phyloP scores from a whole-genome alignment of 1,140 invertebrate species.

The Cotesia glomerata region DNA sequence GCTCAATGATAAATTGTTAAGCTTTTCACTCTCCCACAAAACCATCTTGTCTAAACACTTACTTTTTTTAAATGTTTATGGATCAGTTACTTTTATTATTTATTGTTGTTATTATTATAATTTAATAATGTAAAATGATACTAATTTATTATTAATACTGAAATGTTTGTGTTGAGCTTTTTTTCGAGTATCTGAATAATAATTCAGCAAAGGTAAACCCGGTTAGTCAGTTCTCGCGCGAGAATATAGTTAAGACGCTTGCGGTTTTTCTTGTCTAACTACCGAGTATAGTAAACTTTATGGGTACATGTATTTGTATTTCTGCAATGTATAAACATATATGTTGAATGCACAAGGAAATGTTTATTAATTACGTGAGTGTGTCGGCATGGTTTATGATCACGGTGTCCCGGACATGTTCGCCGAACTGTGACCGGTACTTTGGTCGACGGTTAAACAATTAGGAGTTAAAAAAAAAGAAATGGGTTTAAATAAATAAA shows the following conservation, averaged over 20 bases:
- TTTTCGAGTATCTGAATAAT: not conserved
- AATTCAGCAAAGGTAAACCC: not conserved
- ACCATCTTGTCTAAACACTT: no score
- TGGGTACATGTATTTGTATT: no score
- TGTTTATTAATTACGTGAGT: slow-evolving; percentile 28
- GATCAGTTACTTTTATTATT: not conserved
- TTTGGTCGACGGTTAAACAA: not conserved
- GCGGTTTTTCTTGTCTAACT: slow-evolving; percentile 14
- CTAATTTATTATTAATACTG: not conserved
- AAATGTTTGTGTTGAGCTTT: not conserved
- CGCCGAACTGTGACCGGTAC: slow-evolving; percentile 17
- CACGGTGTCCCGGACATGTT: slow-evolving; percentile 17
- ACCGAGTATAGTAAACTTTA: not conserved
- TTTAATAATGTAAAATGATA: not conserved
- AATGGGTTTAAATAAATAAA: no score
- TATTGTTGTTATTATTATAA: not conserved
- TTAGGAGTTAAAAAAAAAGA: no score
- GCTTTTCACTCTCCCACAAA: no score
- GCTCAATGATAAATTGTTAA: no score
- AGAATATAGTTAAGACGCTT: not conserved
- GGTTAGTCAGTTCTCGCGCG: slow-evolving; percentile 10
- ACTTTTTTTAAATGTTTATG: no score
- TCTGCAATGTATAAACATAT: not conserved
- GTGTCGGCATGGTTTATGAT: slow-evolving; percentile 16
- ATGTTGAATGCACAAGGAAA: slow-evolving; percentile 15